Conservation (phyloP, 2,797 vertebrate species). For the Poecilia velifera region DNA sequence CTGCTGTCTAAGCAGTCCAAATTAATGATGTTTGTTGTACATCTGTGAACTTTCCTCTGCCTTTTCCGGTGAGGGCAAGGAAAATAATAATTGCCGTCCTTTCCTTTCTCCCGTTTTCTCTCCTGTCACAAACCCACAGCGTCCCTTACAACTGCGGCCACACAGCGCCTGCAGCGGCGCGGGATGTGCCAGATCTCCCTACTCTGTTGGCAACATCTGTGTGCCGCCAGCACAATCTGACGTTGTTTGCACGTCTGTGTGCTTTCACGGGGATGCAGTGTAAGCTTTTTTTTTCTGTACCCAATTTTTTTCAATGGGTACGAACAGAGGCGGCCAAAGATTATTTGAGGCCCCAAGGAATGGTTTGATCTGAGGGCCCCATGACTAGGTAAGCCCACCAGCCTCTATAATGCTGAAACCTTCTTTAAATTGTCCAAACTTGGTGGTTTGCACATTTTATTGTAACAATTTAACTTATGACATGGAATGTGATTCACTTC, state of each 20-base stretch:
- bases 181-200: constrained; percentile 41
- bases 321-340: not conserved
- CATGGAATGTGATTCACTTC: not conserved
- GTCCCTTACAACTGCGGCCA: constrained; percentile 30
- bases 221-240: constrained; percentile 5
- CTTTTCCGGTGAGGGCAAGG: constrained; percentile 34
- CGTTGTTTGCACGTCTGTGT: constrained; percentile 6
- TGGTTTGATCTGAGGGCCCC: not conserved
- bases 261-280: not conserved
- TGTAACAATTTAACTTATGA: not conserved
- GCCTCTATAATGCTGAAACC: not conserved
- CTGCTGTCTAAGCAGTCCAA: constrained; percentile 37
- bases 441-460: not conserved
- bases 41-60: constrained; percentile 48
- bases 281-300: not conserved
- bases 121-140: not conserved
- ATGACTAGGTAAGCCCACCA: not conserved
- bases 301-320: constrained; percentile 29
- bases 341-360: not conserved
- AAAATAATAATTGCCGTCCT: constrained; percentile 48
- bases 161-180: constrained; percentile 47
- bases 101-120: not conserved
- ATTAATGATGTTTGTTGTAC: constrained; percentile 55
- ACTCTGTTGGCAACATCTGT: constrained; percentile 25
- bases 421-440: not conserved